A percentile compares a stretch with the other conserved stretches of the same genome.
Conservation (phyloP, 2,113 vertebrate species). For the Canis aureus region DNA sequence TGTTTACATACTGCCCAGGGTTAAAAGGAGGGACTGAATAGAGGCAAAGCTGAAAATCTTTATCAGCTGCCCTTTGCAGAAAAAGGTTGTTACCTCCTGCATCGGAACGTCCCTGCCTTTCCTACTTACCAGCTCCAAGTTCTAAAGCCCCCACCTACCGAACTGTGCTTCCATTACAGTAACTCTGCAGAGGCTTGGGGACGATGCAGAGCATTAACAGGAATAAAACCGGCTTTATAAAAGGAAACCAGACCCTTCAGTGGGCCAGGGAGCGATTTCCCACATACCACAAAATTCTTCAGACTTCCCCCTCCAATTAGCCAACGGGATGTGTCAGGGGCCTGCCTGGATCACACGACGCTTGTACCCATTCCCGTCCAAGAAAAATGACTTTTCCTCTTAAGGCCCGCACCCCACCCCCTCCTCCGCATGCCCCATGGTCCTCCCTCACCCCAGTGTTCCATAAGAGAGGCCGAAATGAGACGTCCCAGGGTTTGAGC, state of each 20-base stretch:
- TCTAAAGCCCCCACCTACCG: too few relatives aligned
- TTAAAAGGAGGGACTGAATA: background rate
- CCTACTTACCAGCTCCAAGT: background rate
- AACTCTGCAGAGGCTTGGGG: background rate
- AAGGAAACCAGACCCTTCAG: conserved; percentile 3
- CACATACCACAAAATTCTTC: conserved; percentile 36
- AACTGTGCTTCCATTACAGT: background rate
- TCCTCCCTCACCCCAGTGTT: accelerated
- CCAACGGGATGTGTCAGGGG: background rate
- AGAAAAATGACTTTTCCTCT: background rate
- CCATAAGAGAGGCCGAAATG: background rate
- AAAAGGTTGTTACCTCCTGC: background rate
- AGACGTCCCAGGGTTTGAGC: background rate
- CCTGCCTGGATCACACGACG: background rate
- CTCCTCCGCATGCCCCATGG: background rate
- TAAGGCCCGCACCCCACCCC: background rate
- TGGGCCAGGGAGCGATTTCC: background rate
- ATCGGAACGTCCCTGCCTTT: background rate
- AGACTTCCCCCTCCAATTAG: conserved; percentile 40
- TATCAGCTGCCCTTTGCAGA: background rate
- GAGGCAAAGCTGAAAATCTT: background rate
- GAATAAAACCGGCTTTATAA: conserved; percentile 47
- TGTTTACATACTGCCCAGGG: background rate
- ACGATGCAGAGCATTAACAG: conserved; percentile 1
- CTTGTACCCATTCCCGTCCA: background rate